Base-by-base conservation (phyloP, 2,888 invertebrate species). In the Drosophila dives region DNA sequence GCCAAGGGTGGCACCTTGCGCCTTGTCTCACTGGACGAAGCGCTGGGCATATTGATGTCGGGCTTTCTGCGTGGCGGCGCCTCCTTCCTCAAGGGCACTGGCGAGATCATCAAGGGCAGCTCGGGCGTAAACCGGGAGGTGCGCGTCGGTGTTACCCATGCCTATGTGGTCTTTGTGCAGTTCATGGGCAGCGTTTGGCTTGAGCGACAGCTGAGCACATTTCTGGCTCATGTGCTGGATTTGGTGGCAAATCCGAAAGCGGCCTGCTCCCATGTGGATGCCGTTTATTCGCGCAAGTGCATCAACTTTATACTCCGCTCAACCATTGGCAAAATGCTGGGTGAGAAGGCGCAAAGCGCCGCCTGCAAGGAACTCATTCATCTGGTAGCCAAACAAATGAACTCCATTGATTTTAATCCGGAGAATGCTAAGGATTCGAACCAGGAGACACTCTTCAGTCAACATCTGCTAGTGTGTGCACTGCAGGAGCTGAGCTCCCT, bases 211-310 rank as follows among this genome's bases (percentile, higher is more conserved):
- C 94, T 99, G 90, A 96, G 96, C 17, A 94, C 95, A 1, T 96
- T 99, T 85, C 94, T 99, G n/a, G 95, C 95, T 12, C 99, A 99
- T 92, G 95, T 99, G 6, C 93, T 99, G 58, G 98, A 99, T 89
- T 94, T 99, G 77, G 98, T 99, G 29, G 98, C 98, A 0, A 98
- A 98, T 93, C 98, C 99, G 0, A 98, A 98, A 93, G 98, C 98
- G 0, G 98, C 98, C 1, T 97, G 97, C 17, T 98, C 98, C 0
- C 99, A 99, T 91, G 98, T 99, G 0, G 99, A 99, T 93, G 98
- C 99, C 17, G 99, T 99, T 2, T 99, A 99, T 92, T 98, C 99
- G 1, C 95, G 99, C 81, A 99, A 99, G 93, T 99, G 99, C 92
- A 97, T 99, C 72, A 97, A 97, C 92, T 99, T 98, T 92, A 98